phyloP scores from a whole-genome alignment of 2,113 vertebrate species.

The Coregonus clupeaformis region DNA sequence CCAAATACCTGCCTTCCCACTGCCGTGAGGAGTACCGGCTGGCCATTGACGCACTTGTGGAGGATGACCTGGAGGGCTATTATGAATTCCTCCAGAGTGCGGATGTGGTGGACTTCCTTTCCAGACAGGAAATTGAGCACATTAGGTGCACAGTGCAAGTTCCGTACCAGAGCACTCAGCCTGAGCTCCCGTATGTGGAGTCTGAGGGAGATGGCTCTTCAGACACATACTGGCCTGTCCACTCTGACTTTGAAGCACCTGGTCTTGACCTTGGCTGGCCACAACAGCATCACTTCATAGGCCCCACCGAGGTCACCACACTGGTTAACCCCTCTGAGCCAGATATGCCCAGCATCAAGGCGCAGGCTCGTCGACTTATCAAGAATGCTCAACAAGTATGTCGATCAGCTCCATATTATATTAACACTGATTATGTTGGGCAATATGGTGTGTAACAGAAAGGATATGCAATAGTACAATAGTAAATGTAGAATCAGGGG shows the following conservation, averaged over 20 bases:
- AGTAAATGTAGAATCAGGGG: not conserved
- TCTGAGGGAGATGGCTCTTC: conserved; percentile 82
- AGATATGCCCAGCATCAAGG: conserved; percentile 93
- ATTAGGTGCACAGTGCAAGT: conserved; percentile 78
- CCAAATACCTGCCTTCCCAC: conserved; percentile 90
- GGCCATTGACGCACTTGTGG: conserved; percentile 84
- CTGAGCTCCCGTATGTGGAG: conserved; percentile 63
- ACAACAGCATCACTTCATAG: conserved; percentile 81
- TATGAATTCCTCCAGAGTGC: conserved; percentile 80
- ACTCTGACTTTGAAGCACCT: conserved; percentile 89
- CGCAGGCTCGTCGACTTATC: conserved; percentile 90
- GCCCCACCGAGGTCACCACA: conserved; percentile 89
- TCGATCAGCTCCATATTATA: not conserved
- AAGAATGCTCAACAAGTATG: conserved; percentile 88
- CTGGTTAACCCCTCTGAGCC: conserved; percentile 87
- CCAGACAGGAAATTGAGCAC: conserved; percentile 80
- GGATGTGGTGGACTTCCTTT: conserved; percentile 86
- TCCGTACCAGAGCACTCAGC: conserved; percentile 68
- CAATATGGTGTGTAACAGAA: not conserved
- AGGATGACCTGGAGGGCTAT: conserved; percentile 85
- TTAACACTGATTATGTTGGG: not conserved
- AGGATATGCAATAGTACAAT: not conserved
- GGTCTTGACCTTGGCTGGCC: conserved; percentile 96
- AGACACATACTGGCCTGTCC: conserved; percentile 94
- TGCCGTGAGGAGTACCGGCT: conserved; percentile 96